A percentile compares a stretch with the other conserved stretches of the same genome.
phyloP scores from a whole-genome alignment of 2,797 vertebrate species.

The Nasua narica region DNA sequence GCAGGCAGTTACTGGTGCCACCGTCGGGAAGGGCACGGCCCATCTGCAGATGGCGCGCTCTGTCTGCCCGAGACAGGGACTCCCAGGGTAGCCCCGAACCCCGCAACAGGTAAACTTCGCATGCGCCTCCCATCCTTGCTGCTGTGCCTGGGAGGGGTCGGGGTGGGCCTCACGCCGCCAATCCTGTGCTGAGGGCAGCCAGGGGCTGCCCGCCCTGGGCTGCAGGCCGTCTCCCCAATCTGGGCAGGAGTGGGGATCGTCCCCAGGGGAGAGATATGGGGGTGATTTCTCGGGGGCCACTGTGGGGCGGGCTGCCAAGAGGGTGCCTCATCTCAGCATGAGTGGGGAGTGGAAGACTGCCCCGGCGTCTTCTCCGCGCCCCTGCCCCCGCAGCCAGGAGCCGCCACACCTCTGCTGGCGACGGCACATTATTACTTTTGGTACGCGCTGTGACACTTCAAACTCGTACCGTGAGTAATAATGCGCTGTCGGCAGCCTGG shows the following conservation, averaged over 20 bases:
- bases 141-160: neutral
- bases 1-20: constrained; percentile 89
- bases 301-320: neutral
- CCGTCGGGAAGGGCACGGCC: constrained; percentile 86
- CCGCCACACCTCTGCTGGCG: constrained; percentile 81
- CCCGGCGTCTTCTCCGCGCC: neutral
- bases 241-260: too few species aligned
- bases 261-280: neutral
- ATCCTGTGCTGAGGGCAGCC: accelerated
- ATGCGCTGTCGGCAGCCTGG: constrained; percentile 93
- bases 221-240: neutral
- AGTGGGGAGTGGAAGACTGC: neutral
- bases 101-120: constrained; percentile 61
- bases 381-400: neutral
- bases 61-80: constrained; percentile 76
- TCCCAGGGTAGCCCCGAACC: neutral
- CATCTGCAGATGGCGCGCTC: constrained; percentile 76
- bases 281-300: neutral
- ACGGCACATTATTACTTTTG: constrained; percentile 99
- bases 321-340: neutral
- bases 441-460: constrained; percentile 99
- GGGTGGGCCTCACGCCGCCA: too few species aligned
- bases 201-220: neutral
- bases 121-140: accelerated
- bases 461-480: constrained; percentile 99